phyloP scores from a whole-genome alignment of 2,797 vertebrate genomes.

The Furcifer pardalis region DNA sequence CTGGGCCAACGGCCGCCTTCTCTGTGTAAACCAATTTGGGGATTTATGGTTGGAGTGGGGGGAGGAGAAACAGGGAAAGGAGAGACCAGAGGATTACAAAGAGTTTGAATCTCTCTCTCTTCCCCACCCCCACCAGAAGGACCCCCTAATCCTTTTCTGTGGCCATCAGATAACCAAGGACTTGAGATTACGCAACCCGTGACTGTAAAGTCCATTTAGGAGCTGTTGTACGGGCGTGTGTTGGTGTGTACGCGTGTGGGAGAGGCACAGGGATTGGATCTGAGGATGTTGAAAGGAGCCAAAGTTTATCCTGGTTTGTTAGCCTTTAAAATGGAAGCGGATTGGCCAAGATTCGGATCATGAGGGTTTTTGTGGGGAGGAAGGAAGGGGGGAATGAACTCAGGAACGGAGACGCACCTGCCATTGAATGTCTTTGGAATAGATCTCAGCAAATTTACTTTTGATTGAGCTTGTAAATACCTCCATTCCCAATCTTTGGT shows the following conservation, averaged over 20 bases:
- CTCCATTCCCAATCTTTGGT: too few relatives aligned
- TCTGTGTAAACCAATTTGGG: background rate
- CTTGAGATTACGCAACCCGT: constrained; percentile 70
- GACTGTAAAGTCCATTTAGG: constrained; percentile 69
- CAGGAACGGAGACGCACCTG: too few relatives aligned
- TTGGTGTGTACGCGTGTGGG: background rate
- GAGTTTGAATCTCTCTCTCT: constrained; percentile 57
- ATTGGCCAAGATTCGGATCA: background rate
- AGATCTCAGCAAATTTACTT: too few relatives aligned
- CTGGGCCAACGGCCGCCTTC: background rate
- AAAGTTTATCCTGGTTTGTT: too few relatives aligned
- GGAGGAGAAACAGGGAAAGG: constrained; percentile 8
- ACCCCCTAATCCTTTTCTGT: constrained; percentile 69
- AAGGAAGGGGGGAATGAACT: too few relatives aligned
- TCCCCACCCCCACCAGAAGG: constrained; percentile 58
- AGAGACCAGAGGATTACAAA: constrained; percentile 29
- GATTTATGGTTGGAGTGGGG: constrained; percentile 48
- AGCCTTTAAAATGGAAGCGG: background rate
- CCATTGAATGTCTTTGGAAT: too few relatives aligned
- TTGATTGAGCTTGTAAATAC: too few relatives aligned
- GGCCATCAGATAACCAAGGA: constrained; percentile 73
- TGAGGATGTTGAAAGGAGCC: too few relatives aligned
- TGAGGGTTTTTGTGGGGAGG: background rate
- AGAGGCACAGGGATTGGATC: too few relatives aligned
- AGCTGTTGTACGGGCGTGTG: constrained; percentile 64